These are phyloP conservation scores for Ligdia adustata DNA, from an alignment of 2,888 invertebrate species.

Conservation along the genomic window DNA sequence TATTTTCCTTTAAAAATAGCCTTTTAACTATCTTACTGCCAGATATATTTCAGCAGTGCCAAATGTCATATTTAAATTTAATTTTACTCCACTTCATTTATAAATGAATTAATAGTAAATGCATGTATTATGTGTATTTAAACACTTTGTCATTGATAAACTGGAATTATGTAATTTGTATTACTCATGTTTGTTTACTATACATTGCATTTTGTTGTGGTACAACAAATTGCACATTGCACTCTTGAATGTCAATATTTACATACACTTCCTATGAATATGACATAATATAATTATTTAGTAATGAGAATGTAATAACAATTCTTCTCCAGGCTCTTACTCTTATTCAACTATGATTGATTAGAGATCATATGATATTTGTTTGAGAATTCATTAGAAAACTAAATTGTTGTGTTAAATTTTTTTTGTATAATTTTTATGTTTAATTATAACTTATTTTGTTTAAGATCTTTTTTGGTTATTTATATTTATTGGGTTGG, in stretches of 20 bases:
- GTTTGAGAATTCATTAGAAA: no score
- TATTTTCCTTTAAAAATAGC: no score
- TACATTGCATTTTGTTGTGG: conserved; percentile 67
- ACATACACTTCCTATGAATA: conserved; percentile 51
- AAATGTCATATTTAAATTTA: no score
- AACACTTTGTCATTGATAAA: conserved; percentile 44
- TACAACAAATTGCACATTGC: conserved; percentile 62
- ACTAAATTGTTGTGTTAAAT: no score
- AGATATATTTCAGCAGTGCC: background rate
- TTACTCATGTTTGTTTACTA: conserved; percentile 75
- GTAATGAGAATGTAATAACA: conserved; percentile 41
- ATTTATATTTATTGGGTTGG: no score
- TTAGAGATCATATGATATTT: no score
- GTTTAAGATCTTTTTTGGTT: no score
- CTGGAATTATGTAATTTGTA: conserved; percentile 42
- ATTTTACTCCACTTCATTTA: conserved; percentile 8
- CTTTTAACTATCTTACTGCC: no score
- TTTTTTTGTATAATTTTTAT: no score
- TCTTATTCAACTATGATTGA: no score
- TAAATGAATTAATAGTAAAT: conserved; percentile 10
- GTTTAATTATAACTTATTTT: no score
- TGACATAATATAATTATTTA: conserved; percentile 50
- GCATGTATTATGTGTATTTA: conserved; percentile 23
- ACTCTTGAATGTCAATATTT: conserved; percentile 62
- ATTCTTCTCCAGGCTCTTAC: conserved; percentile 7